phyloP scores from a whole-genome alignment of 2,888 invertebrate species.

The Sabellastarte sp. region DNA sequence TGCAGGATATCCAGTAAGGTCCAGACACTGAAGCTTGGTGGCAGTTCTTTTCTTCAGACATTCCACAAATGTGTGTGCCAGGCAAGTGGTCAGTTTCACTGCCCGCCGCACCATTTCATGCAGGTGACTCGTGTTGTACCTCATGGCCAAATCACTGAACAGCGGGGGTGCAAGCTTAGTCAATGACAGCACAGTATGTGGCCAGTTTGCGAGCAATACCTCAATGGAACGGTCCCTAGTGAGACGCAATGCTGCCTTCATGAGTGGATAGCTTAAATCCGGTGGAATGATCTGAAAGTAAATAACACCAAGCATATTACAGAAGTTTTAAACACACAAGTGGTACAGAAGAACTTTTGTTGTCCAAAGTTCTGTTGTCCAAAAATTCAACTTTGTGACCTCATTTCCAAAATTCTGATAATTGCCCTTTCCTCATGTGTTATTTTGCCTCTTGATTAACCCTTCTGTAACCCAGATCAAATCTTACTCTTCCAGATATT shows the following conservation, averaged over 20 bases:
- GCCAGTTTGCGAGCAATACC: slow-evolving; percentile 47
- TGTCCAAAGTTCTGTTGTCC: too few species aligned
- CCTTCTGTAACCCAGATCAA: too few species aligned
- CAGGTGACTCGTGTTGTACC: slow-evolving; percentile 38
- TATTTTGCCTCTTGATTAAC: too few species aligned
- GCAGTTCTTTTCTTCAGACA: slow-evolving; percentile 40
- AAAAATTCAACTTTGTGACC: too few species aligned
- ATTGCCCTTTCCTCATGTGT: too few species aligned
- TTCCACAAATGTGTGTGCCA: slow-evolving; percentile 51
- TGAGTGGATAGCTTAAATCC: slow-evolving; percentile 38
- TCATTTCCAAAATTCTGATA: too few species aligned
- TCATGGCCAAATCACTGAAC: slow-evolving; percentile 36
- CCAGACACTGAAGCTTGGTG: slow-evolving; percentile 44
- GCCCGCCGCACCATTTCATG: slow-evolving; percentile 38
- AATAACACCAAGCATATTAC: too few species aligned
- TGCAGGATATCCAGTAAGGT: slow-evolving; percentile 52
- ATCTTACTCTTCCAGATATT: too few species aligned
- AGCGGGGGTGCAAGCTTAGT: slow-evolving; percentile 43
- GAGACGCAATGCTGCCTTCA: slow-evolving; percentile 42
- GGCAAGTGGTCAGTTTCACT: slow-evolving; percentile 49
- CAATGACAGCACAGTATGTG: slow-evolving; percentile 37
- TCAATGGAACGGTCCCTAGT: slow-evolving; percentile 46
- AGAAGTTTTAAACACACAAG: too few species aligned
- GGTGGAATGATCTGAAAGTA: slow-evolving; percentile 34
- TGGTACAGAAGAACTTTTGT: too few species aligned